These are phyloP conservation scores for Pterophyllum scalare DNA, from an alignment of 2,113 vertebrate species.

Conservation along the genomic window DNA sequence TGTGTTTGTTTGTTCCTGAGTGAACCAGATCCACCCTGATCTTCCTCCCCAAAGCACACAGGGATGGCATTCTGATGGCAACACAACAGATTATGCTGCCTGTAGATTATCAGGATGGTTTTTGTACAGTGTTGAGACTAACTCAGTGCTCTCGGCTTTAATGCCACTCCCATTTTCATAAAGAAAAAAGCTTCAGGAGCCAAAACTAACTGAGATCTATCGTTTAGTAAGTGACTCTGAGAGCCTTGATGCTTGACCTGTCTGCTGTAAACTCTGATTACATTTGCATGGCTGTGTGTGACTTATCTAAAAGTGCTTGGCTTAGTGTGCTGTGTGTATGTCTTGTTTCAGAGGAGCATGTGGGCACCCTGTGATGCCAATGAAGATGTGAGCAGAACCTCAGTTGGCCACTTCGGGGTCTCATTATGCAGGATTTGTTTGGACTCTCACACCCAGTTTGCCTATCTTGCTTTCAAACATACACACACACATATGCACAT, in stretches of 20 bases:
- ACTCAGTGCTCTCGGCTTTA: background rate
- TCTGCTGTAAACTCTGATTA: constrained; percentile 1
- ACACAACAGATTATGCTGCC: background rate
- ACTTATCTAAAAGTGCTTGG: background rate
- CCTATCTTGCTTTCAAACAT: constrained; percentile 12
- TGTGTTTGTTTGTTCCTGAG: constrained; percentile 2
- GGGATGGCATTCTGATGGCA: background rate
- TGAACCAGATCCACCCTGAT: constrained; percentile 14
- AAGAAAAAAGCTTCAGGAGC: background rate
- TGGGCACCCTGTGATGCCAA: constrained; percentile 19
- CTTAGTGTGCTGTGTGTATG: background rate
- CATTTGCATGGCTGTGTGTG: constrained; percentile 20
- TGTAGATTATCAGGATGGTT: background rate
- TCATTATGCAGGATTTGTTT: constrained; percentile 58
- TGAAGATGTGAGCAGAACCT: constrained; percentile 60
- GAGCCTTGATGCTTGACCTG: background rate
- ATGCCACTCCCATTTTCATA: constrained; percentile 18
- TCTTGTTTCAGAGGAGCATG: constrained; percentile 21
- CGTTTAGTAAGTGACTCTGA: constrained; percentile 41
- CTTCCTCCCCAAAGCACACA: background rate
- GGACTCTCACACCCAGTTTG: constrained; percentile 45
- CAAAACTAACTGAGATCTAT: constrained; percentile 24
- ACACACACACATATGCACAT: background rate
- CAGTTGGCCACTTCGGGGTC: constrained; percentile 49
- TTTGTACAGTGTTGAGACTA: background rate